Conservation (phyloP, 1,140 invertebrate species). For the Brachionus rotundiformis region DNA sequence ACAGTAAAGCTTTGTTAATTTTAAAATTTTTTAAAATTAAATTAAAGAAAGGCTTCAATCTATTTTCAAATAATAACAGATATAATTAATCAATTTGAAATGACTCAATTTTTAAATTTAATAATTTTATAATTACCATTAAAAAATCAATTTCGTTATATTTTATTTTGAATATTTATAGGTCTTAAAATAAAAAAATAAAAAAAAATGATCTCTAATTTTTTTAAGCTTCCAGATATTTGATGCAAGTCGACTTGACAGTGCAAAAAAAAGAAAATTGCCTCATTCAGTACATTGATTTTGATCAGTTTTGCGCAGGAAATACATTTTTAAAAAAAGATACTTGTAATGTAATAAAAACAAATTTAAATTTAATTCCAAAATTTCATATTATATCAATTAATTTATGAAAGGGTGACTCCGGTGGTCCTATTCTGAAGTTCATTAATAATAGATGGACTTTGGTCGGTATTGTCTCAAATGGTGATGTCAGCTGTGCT, state of each 20-base stretch:
- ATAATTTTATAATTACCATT: too few relatives aligned
- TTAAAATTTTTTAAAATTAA: too few relatives aligned
- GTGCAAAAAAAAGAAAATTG: conserved; percentile 49
- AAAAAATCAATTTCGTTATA: too few relatives aligned
- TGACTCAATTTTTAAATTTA: too few relatives aligned
- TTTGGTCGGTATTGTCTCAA: conserved; percentile 45
- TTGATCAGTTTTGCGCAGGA: conserved; percentile 49
- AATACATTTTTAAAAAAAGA: conserved; percentile 43
- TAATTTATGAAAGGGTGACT: conserved; percentile 42
- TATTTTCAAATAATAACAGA: too few relatives aligned
- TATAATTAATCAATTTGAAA: too few relatives aligned
- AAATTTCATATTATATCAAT: neutral
- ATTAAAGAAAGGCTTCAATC: too few relatives aligned
- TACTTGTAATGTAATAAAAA: conserved; percentile 37
- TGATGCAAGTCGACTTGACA: conserved; percentile 48
- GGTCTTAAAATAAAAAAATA: too few relatives aligned
- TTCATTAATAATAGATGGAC: conserved; percentile 47
- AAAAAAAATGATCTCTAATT: too few relatives aligned
- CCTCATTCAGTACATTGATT: conserved; percentile 41
- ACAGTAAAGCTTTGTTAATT: too few relatives aligned
- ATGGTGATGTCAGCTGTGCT: conserved; percentile 47
- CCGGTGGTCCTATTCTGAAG: conserved; percentile 42
- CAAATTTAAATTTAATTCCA: too few relatives aligned
- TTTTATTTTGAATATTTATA: too few relatives aligned
- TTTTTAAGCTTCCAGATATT: conserved; percentile 45